Evolutionary conservation across 2,797 vertebrate genomes (phyloP), one percentile per base, ranked within the genome.

Genomic region (Capromys pilorides): DNA sequence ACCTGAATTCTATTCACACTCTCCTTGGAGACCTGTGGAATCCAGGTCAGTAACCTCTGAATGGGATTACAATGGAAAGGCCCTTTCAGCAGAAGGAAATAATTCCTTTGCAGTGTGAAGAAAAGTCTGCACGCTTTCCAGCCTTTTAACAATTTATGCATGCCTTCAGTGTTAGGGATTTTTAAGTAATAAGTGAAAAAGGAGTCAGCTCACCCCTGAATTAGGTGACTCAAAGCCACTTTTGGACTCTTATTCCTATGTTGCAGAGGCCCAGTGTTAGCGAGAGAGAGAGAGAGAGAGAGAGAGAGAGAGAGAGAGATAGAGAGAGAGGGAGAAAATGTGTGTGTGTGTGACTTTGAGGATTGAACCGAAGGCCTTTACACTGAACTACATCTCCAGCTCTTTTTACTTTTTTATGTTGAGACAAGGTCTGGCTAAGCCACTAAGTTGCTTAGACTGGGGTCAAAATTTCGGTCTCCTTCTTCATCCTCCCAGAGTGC

Each of bases 161-260:
- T 31, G 69, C 45, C 67, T 87, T 94, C 96, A 54, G 26, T 79
- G 41, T 80, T 75, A 94, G 92, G 79, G 28, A 77, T 57, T 75
- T 92, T 87, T 78, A 89, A 71, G 77, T 87, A 39, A 33, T 71
- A 85, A 69, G 26, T 89, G 33, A 81, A 90, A 95, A 95, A 80
- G 67, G 82, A 88, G 6, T 62, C 45, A 91, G 85, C 18, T 69
- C 51, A 86, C 51, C 26, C 39, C 24, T 93, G 59, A 81, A 88
- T 61, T 33, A 66, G 61, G 16, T 86, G 66, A 89, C 22, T 83
- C 61, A 26, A 8, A 36, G 16, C 36, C 64, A 33, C 69, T 84
- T 49, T 78, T 49, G 66, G 22, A 64, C 78, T 61, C 79, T 71
- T 19, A 31, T 1, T 61, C 8, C 36, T n/a, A 18, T 78, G n/a